Base-by-base conservation (phyloP, 2,797 vertebrate genomes). In the Rhodeus uyekii region DNA sequence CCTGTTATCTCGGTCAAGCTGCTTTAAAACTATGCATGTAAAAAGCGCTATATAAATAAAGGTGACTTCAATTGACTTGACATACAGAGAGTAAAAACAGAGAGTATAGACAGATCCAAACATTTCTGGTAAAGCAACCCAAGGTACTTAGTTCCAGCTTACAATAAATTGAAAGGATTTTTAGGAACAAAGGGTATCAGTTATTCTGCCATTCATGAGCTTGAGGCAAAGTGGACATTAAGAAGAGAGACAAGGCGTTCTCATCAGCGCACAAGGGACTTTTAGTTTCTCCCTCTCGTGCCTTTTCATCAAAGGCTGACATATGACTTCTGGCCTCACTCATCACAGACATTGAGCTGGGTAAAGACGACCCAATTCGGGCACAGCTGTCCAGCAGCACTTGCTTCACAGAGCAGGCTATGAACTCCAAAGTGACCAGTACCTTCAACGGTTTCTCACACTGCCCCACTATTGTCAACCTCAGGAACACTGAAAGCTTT, bases 321-420 rank as follows among this genome's bases (percentile, higher is more conserved):
- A 91, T 93, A 89, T 92, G 92, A 93, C 91, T 93, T 90, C 90
- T 86, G 91, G 86, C 87, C 91, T 89, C 92, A 90, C 88, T 92
- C 92, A 93, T 93, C 92, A 89, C 89, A 93, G 89, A 86, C 85
- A 89, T 87, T 85, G 85, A 88, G 89, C 81, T 27, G 87, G 87
- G 50, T n/a, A 83, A 78, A 77, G 85, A 90, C 89, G 91, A 88
- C 88, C 91, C 90, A 88, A 87, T 89, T 85, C 88, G 76, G 78
- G 83, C 87, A 84, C 58, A 34, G 67, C 71, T 82, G 83, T 78
- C 39, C 38, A 90, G 90, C 89, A 91, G 90, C 87, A 77, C 88
- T 87, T 86, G 79, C 86, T 91, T 93, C 80, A 73, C 85, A 71
- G 58, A 82, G 46, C 84, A 53, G 77, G 72, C 84, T 42, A 18